These are phyloP conservation scores for Steinernema carpocapsae DNA, from an alignment of 2,888 invertebrate genomes.

Conservation along the genomic window DNA sequence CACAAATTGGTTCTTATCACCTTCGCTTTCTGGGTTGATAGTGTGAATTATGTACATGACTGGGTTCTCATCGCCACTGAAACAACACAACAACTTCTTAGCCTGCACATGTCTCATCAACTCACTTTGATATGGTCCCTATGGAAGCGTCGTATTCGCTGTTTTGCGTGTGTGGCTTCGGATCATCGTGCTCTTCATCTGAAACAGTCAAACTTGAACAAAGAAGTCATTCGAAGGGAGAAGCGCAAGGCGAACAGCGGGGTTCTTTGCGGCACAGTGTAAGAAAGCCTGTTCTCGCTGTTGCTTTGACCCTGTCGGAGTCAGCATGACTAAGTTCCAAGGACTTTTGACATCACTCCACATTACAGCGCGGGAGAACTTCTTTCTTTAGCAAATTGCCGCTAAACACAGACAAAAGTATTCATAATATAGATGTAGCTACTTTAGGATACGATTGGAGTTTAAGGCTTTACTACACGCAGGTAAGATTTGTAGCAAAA, in stretches of 20 bases:
- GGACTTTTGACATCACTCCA: not conserved
- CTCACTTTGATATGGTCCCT: not conserved
- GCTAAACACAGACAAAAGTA: too few species aligned
- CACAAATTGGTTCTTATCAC: constrained; percentile 10
- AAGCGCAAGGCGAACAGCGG: not conserved
- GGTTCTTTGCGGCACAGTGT: not conserved
- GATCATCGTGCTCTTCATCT: constrained; percentile 32
- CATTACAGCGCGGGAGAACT: too few species aligned
- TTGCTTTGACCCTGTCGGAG: constrained; percentile 1
- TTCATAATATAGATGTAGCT: too few species aligned
- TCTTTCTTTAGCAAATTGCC: too few species aligned
- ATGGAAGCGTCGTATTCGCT: constrained; percentile 17
- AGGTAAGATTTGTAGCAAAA: too few species aligned
- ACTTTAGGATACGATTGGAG: too few species aligned
- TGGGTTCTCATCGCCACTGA: constrained; percentile 43
- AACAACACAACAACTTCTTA: not conserved
- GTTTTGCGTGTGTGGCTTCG: constrained; percentile 28
- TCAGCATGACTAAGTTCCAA: not conserved
- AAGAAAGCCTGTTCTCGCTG: not conserved
- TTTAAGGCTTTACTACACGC: too few species aligned
- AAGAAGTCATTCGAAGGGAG: not conserved
- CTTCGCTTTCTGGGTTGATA: constrained; percentile 42
- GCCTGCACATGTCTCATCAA: not conserved
- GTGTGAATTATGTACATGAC: constrained; percentile 62
- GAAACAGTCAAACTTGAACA: not conserved